Evolutionary conservation across 1,140 invertebrate species (phyloP), one percentile per base, ranked within the genome.

Genomic region (Achroia grisella): DNA sequence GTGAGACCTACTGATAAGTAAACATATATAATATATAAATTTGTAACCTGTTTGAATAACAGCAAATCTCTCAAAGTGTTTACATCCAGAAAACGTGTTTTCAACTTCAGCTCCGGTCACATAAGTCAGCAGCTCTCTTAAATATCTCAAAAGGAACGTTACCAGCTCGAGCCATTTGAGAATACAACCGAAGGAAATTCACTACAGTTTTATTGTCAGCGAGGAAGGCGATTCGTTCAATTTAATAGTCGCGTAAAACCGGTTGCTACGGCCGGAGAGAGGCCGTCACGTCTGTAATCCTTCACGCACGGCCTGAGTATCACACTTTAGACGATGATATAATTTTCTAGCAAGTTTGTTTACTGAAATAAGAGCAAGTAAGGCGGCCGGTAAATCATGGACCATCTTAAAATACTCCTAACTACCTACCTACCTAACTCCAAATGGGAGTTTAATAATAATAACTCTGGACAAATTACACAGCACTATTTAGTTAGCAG

Each of bases 111-210:
- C 36, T 32, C 39, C 34, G 29, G 44, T 46, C 55, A 52, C 55
- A 58, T 56, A 65, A 60, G 62, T 56, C 50, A 56, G 39, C 48
- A 39, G 44, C 56, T 23, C 23, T 47, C 49, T 48, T 58, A 56
- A 61, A 60, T 60, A 56, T 63, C 53, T 57, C 48, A 68, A 62
- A 64, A 64, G 63, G 64, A 66, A 67, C 62, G 68, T 68, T 71
- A 54, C 51, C 34, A 35, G 50, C 54, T 55, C 42, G 34, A 44
- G 47, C 52, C 46, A 59, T 65, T 69, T 52, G 48, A 48, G 62
- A 69, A 65, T 57, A 65, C 47, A 39, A 54, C 42, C 41, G 43
- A 49, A 59, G 43, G 48, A 56, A 57, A 64, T 64, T 57, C 52
- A 44, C 48, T 42, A 46, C 40, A 52, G 45, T 65, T 65, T 65